Evolutionary conservation across 2,888 invertebrate genomes (phyloP), one percentile per base, ranked within the genome.

Genomic region (Cetonia aurata): DNA sequence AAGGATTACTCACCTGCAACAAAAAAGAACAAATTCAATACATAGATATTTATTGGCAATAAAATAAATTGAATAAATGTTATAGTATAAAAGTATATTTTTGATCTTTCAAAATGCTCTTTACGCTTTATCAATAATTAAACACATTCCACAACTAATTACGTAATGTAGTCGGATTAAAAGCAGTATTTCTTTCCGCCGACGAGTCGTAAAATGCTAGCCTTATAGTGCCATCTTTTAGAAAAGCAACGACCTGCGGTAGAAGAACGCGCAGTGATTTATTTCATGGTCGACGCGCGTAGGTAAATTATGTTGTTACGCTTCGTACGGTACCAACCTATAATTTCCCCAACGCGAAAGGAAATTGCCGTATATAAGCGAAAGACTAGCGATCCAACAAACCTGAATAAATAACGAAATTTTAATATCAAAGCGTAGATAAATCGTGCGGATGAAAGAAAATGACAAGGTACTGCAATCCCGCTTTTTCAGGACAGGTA

Each of bases 1-100:
- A 37, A 48, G 31, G 50, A 48, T 48, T 62, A 62, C 62, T 62
- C 62, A 50, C 62, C 62, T 62, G 50, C 31, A 62, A 62, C 62
- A 62, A 50, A 62, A 37, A 46, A 37, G 50, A 48, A 6, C 15
- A 25, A 52, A 1, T 10, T 52, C n/a, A 48, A 1, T 48, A 48
- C 8, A 37, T 8, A 37, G 37, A 10, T 1, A 37, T 1, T 6
- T 37, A 37, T 37, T 37, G 6, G n/a, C n/a, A 9, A 37, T 6
- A 37, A 48, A 48, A n/a, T 1, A 1, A 10, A 17, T 10, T 10
- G 13, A 48, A 13, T 6, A 15, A 48, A 48, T 48, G n/a, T 48
- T 13, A 3, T 25, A 25, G 25, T 13, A n/a, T n/a, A n/a, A n/a
- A 48, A 15, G n/a, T n/a, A 8, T n/a, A 48, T 8, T n/a, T n/a